These are phyloP conservation scores for Paradoxurus hermaphroditus DNA, from an alignment of 2,113 vertebrate genomes.

Conservation along the genomic window DNA sequence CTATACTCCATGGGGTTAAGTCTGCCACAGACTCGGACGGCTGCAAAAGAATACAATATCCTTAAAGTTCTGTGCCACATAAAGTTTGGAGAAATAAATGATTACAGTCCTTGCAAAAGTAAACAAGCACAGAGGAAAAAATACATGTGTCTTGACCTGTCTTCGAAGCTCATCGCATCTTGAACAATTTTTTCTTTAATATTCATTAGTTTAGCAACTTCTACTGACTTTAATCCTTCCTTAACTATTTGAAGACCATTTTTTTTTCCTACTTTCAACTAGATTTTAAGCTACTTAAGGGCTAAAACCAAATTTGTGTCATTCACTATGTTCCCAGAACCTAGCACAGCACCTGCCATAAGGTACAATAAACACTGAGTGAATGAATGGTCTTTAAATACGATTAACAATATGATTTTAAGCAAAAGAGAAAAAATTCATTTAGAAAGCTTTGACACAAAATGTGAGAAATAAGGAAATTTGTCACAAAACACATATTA, in stretches of 20 bases:
- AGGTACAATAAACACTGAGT: not conserved
- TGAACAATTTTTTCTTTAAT: not conserved
- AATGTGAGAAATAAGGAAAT: not conserved
- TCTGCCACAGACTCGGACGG: not conserved
- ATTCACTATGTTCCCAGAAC: not conserved
- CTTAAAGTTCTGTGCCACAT: not conserved
- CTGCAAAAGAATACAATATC: not conserved
- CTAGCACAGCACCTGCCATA: not conserved
- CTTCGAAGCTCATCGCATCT: not conserved
- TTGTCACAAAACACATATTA: not conserved
- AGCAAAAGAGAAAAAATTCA: not conserved
- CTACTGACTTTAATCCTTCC: not conserved
- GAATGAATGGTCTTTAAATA: not conserved
- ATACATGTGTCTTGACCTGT: not conserved
- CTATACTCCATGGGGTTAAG: not conserved
- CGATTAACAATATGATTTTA: conserved; percentile 25
- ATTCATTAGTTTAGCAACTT: not conserved
- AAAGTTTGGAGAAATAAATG: not conserved
- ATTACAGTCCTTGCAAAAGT: not conserved
- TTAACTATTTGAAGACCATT: not conserved
- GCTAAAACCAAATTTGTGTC: not conserved
- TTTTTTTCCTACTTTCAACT: not conserved
- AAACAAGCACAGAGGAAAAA: not conserved
- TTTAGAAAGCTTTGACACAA: conserved; percentile 28
- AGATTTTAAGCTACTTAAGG: not conserved